Percentiles rank a stretch among this genome's conserved stretches.
Evolutionary conservation across 2,797 vertebrate genomes (phyloP).

Genomic region (Apogon talboti): DNA sequence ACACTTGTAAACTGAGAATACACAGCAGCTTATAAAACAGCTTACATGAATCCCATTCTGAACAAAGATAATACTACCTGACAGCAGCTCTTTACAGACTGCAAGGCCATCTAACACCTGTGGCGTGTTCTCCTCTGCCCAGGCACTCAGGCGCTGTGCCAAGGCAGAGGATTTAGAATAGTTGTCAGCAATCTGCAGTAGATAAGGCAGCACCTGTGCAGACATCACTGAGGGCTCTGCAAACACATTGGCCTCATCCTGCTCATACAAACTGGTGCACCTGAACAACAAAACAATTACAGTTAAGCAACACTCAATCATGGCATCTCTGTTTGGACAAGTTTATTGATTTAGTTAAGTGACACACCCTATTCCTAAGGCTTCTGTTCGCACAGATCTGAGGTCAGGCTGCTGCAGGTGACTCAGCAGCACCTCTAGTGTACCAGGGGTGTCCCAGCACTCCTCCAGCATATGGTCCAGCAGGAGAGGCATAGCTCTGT

Average conservation of each 20-base stretch:
- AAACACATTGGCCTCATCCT: slow-evolving; percentile 90
- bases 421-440: slow-evolving; percentile 80
- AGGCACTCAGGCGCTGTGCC: slow-evolving; percentile 63
- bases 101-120: slow-evolving; percentile 72
- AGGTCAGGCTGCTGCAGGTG: slow-evolving; percentile 84
- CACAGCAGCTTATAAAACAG: background rate
- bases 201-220: slow-evolving; percentile 80
- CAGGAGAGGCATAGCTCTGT: slow-evolving; percentile 81
- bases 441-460: slow-evolving; percentile 75
- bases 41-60: background rate
- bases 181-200: slow-evolving; percentile 82
- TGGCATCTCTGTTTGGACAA: background rate
- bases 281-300: slow-evolving; percentile 69
- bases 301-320: background rate
- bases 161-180: slow-evolving; percentile 62
- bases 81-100: slow-evolving; percentile 74
- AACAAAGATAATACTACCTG: slow-evolving; percentile 74
- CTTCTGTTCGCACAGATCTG: slow-evolving; percentile 70
- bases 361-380: slow-evolving; percentile 78
- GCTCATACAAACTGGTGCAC: slow-evolving; percentile 86
- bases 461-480: slow-evolving; percentile 82
- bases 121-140: slow-evolving; percentile 71
- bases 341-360: slow-evolving; percentile 1
- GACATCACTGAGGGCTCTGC: slow-evolving; percentile 86
- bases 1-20: background rate